Conservation (phyloP, 1,140 invertebrate genomes). For the Pissodes strobi region DNA sequence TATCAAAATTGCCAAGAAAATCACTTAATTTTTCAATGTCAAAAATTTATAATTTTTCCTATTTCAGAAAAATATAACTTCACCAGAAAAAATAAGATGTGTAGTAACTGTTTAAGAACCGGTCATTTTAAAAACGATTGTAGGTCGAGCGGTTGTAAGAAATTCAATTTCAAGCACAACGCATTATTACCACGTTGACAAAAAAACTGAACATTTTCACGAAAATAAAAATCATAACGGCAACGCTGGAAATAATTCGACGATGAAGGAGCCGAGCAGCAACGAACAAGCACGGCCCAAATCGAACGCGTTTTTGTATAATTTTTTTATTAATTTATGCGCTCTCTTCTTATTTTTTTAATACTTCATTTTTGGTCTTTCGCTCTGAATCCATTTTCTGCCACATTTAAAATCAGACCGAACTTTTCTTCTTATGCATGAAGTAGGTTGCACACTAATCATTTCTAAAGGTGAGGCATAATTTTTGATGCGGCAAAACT, state of each 20-base stretch:
- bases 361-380: too few relatives aligned
- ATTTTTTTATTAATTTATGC: too few relatives aligned
- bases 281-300: neutral
- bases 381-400: too few relatives aligned
- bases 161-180: neutral
- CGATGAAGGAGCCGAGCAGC: neutral
- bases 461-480: too few relatives aligned
- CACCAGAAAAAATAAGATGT: neutral
- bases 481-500: too few relatives aligned
- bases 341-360: too few relatives aligned
- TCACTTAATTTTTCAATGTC: slow-evolving; percentile 3
- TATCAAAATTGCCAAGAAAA: slow-evolving; percentile 11
- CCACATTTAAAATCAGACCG: too few relatives aligned
- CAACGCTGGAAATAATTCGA: neutral
- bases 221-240: neutral
- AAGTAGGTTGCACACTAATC: too few relatives aligned
- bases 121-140: neutral
- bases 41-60: slow-evolving; percentile 2
- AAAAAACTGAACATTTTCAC: neutral
- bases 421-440: too few relatives aligned
- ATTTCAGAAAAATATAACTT: neutral
- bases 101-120: neutral
- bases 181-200: neutral
- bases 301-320: too few relatives aligned
- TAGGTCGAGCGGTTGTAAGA: neutral